These are phyloP conservation scores for Ceriagrion tenellum DNA, from an alignment of 2,888 invertebrate species.

Conservation along the genomic window DNA sequence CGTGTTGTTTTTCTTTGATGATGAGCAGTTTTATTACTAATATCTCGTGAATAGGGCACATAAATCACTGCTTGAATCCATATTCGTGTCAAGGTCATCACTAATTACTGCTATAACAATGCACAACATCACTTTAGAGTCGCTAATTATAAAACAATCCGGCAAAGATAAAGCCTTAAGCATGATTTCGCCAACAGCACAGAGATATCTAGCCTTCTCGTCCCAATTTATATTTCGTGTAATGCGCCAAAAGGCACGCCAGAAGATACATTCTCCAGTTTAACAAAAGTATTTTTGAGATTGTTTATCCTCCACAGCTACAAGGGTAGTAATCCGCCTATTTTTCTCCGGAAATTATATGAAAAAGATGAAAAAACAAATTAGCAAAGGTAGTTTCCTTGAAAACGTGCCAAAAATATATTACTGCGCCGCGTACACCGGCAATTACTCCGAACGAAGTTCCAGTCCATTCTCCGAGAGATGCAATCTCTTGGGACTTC, in stretches of 20 bases:
- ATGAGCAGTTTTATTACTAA: no score
- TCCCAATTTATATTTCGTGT: neutral
- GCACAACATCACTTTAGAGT: no score
- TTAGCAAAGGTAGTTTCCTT: neutral
- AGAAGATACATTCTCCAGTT: neutral
- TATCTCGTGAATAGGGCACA: no score
- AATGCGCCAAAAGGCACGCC: neutral
- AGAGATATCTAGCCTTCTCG: neutral
- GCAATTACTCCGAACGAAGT: neutral
- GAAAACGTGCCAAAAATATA: conserved; percentile 16
- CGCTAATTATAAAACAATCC: no score
- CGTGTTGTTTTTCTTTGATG: no score
- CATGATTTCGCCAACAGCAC: no score
- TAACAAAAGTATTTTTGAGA: neutral
- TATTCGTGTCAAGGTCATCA: no score
- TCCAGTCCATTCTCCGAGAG: neutral
- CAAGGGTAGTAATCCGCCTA: neutral
- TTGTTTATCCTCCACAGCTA: neutral
- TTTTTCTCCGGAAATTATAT: neutral
- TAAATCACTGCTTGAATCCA: no score
- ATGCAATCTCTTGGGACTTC: neutral
- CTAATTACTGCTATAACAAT: no score
- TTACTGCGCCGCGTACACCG: neutral
- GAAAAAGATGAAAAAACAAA: neutral
- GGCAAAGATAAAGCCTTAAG: no score